These are phyloP conservation scores for Myopa testacea DNA, from an alignment of 2,888 invertebrate species.

Conservation along the genomic window DNA sequence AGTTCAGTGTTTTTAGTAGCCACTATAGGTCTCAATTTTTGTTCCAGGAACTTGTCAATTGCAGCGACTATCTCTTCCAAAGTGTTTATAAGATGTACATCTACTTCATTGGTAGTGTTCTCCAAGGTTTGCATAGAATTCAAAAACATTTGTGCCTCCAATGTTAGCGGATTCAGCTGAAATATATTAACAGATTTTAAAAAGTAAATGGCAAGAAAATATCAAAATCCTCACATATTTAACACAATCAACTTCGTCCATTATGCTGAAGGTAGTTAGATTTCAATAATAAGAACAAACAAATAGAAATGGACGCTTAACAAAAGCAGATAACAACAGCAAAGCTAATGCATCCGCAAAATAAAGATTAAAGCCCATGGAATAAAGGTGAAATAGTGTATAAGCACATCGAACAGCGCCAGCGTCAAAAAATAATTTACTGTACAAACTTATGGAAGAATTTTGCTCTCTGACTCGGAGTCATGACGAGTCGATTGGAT, in stretches of 20 bases:
- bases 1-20: slow-evolving; percentile 47
- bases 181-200: background rate
- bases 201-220: background rate
- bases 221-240: slow-evolving; percentile 23
- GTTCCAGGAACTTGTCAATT: slow-evolving; percentile 56
- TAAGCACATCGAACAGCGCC: too few species aligned
- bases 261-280: background rate
- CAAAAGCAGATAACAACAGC: too few species aligned
- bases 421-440: too few species aligned
- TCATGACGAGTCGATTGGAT: too few species aligned
- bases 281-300: background rate
- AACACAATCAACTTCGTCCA: background rate
- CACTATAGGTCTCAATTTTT: slow-evolving; percentile 51
- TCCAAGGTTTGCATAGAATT: slow-evolving; percentile 50
- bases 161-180: slow-evolving; percentile 59
- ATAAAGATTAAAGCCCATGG: too few species aligned
- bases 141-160: slow-evolving; percentile 59
- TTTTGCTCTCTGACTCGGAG: too few species aligned
- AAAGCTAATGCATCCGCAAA: too few species aligned
- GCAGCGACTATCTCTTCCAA: slow-evolving; percentile 55
- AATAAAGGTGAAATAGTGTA: too few species aligned
- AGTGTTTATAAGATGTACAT: slow-evolving; percentile 52
- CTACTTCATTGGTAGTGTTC: slow-evolving; percentile 48
- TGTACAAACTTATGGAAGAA: too few species aligned
- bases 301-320: too few species aligned